Base-by-base conservation (phyloP, 2,113 vertebrate species). In the Rhynchomys soricoides region DNA sequence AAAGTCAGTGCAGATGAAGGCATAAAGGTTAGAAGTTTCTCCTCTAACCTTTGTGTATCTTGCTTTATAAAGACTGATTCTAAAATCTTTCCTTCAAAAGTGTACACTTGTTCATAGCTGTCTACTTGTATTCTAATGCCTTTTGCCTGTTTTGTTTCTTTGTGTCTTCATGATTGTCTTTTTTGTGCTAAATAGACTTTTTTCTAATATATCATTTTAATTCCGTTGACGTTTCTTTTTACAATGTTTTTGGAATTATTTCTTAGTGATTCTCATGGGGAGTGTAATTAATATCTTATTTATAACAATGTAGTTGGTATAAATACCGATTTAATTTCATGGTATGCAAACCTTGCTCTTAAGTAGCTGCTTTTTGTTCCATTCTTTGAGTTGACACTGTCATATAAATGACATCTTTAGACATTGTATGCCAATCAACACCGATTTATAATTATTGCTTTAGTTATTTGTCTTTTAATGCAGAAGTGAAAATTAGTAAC, bases 221-320 rank as follows among this genome's bases (percentile, higher is more conserved):
- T 92, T 88, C 48, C 1, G 0, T 57, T 86, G 26, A 92, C 37
- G 85, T 90, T 95, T 92, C 77, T 75, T 78, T 78, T 93, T 81
- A 79, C 40, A 68, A 66, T 59, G 26, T 52, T 85, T 96, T 93
- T 79, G 15, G 52, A 92, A 43, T 78, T 91, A 37, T 89, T 96
- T 94, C 34, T 57, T 62, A 85, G n/a, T 73, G 62, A 88, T 88
- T 87, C 31, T 68, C 89, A 68, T 70, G 37, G 37, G 7, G 19
- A 82, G 87, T 81, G 62, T 50, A 95, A 95, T 94, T 68, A 96
- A 21, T 57, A 86, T 74, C 40, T 57, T 78, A 83, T 74, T 95
- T 79, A 68, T 70, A 95, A 79, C 17, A 86, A 68, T 68, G 62
- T 91, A 40, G 57, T n/a, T 83, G 52, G 40, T 37, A 52, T 93